Evolutionary conservation across 2,797 vertebrate genomes (phyloP).

Genomic region (Rhabdophis nuchalis): DNA sequence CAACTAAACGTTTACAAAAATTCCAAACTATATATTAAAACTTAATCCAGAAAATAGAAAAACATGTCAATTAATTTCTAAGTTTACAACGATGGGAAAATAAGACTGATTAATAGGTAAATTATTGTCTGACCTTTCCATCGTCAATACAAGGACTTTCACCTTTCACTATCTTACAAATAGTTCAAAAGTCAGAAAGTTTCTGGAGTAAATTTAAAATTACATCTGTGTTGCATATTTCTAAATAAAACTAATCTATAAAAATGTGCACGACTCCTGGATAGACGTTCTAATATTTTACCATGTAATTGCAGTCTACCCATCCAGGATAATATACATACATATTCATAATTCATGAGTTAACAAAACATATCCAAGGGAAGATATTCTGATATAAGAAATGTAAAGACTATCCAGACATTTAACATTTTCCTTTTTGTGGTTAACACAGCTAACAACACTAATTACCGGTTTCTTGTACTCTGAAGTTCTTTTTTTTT

Average conservation of each 20-base stretch:
- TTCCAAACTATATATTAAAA: slow-evolving; percentile 7
- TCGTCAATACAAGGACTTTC: background rate
- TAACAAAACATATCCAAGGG: background rate
- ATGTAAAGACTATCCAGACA: background rate
- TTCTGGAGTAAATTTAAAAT: background rate
- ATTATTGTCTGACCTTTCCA: background rate
- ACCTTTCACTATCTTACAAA: background rate
- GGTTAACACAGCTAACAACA: background rate
- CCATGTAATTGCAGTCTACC: background rate
- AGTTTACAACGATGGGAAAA: slow-evolving; percentile 40
- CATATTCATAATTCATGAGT: background rate
- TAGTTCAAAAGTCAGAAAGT: background rate
- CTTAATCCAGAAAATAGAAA: slow-evolving; percentile 11
- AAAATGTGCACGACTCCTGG: background rate
- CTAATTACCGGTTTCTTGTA: background rate
- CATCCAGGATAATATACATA: background rate
- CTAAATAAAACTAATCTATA: background rate
- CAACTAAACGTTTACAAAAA: slow-evolving; percentile 30
- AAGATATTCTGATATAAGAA: background rate
- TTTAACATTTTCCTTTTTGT: background rate
- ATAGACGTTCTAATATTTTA: background rate
- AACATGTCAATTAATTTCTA: slow-evolving; percentile 2
- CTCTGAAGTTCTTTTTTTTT: background rate
- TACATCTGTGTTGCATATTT: background rate
- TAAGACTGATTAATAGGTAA: slow-evolving; percentile 18